Conservation (phyloP, 2,888 invertebrate species). For the Drosophila robusta region DNA sequence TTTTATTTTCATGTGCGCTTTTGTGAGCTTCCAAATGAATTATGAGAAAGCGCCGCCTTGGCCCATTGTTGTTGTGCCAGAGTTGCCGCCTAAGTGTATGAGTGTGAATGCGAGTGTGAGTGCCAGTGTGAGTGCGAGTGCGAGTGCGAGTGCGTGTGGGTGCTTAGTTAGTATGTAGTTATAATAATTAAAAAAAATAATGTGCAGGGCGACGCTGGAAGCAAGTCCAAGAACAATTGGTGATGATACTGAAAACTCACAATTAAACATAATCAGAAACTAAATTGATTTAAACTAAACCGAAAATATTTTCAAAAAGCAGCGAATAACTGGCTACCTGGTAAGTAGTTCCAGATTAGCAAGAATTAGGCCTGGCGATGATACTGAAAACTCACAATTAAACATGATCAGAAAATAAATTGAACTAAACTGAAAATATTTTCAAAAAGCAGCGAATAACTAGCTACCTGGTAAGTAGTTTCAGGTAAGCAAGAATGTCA, state of each 20-base stretch:
- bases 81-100: not conserved
- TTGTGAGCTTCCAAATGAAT: slow-evolving; percentile 77
- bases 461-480: not conserved
- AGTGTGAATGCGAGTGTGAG: slow-evolving; percentile 7
- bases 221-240: slow-evolving; percentile 3
- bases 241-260: slow-evolving; percentile 16
- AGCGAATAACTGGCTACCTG: too few species aligned
- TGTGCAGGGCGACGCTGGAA: slow-evolving; percentile 23
- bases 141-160: slow-evolving; percentile 11
- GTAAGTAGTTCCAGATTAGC: too few species aligned
- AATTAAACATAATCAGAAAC: not conserved
- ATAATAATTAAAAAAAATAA: slow-evolving; percentile 77
- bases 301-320: too few species aligned
- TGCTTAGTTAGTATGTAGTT: slow-evolving; percentile 61
- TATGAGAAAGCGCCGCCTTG: slow-evolving; percentile 73
- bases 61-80: slow-evolving; percentile 59
- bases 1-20: slow-evolving; percentile 69
- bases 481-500: too few species aligned
- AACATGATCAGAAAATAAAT: too few species aligned
- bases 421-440: too few species aligned
- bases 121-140: not conserved
- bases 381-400: too few species aligned
- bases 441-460: too few species aligned
- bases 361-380: too few species aligned
- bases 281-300: too few species aligned